Base-by-base conservation (phyloP, 2,888 invertebrate species). In the Zaprionus obscuricornis region DNA sequence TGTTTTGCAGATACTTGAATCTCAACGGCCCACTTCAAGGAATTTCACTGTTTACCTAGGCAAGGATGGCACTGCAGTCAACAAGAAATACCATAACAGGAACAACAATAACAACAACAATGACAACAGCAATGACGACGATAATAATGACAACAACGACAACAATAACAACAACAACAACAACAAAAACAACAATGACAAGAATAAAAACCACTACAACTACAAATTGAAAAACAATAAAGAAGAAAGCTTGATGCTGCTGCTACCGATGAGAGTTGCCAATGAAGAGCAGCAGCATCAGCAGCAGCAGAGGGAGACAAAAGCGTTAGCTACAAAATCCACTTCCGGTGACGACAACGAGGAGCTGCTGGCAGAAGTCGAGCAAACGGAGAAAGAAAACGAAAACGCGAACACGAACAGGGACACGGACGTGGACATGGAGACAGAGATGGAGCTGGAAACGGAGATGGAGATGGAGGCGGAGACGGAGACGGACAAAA, bases 1-100 rank as follows among this genome's bases (percentile, higher is more conserved):
- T 62, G 40, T 43, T 45, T 73, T 81, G 47, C 85, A 88, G 88
- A 82, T 87, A 74, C 84, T 85, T 58, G 84, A 84, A 66, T 87
- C 87, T 73, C 87, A 85, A 79, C 85, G 84, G 84, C 85, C 82
- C 79, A 73, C 77, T 73, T 66, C 75, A 59, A 71, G 60, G 65
- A 87, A 83, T 68, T 79, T 78, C 51, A 78, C 62, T 65, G 72
- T 70, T 70, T 74, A 69, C 67, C 67, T 70, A 64, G 69, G 50
- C 58, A 65, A 51, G 50, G 68, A 67, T 56, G 67, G 57, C 51
- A 72, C 58, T 10, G 17, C 43, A 40, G 62, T 33, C 52, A 46
- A 54, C 33, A 58, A 56, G 47, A 66, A 64, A 49, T 51, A 56
- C 47, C 26, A 55, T 20, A 59, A 55, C 27, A 64, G 13, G 14